A percentile compares a stretch with the other conserved stretches of the same genome.
Evolutionary conservation across 2,113 vertebrate species (phyloP).

Genomic region (Aix galericulata): DNA sequence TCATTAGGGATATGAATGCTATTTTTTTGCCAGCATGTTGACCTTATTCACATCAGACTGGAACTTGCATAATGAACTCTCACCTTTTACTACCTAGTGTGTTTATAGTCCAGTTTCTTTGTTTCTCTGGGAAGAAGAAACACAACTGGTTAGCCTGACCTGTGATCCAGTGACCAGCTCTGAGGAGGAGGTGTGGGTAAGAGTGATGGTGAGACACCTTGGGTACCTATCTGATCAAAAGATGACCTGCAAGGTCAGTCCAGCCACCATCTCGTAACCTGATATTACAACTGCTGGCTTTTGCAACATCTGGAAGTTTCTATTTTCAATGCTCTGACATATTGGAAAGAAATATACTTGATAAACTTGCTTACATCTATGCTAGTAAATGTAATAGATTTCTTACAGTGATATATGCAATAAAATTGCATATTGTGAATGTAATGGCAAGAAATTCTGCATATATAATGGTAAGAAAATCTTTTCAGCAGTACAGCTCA

Average conservation of each 20-base stretch:
- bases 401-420: not conserved
- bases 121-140: not conserved
- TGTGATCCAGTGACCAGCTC: not conserved
- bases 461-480: not conserved
- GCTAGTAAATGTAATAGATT: not conserved
- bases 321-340: not conserved
- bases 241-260: not conserved
- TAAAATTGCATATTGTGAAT: not conserved
- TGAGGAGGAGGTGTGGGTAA: not conserved
- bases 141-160: not conserved
- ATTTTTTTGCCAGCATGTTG: not conserved
- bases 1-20: not conserved
- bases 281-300: accelerated
- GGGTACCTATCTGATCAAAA: not conserved
- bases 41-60: not conserved
- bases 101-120: not conserved
- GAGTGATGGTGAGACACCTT: accelerated
- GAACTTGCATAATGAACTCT: not conserved
- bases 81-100: not conserved
- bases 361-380: not conserved
- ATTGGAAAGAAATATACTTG: not conserved
- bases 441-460: not conserved
- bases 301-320: not conserved
- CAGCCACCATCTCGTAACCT: not conserved
- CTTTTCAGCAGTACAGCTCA: not conserved